phyloP scores from a whole-genome alignment of 2,113 vertebrate genomes.

The Aspidoscelis tigris region DNA sequence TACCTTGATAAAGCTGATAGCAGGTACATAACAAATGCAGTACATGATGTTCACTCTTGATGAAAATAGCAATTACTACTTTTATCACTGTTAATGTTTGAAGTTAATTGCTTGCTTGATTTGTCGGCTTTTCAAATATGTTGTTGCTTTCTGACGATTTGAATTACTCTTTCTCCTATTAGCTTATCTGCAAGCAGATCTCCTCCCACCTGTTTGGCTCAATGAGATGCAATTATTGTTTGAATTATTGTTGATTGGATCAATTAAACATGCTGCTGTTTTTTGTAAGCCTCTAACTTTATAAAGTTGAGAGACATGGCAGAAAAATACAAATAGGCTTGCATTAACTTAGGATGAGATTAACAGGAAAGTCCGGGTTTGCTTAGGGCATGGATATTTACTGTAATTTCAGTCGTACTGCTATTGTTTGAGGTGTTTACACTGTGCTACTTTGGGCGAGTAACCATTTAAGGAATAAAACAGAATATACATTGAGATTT shows the following conservation, averaged over 20 bases:
- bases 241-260: neutral
- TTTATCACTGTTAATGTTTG: neutral
- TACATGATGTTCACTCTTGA: fast-evolving
- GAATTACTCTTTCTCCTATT: slow-evolving; percentile 12
- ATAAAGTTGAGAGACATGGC: neutral
- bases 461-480: neutral
- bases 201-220: neutral
- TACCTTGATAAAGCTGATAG: neutral
- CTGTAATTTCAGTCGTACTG: neutral
- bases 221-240: neutral
- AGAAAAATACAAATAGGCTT: neutral
- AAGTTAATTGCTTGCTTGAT: neutral
- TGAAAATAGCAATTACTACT: neutral
- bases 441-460: neutral
- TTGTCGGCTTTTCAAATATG: slow-evolving; percentile 22
- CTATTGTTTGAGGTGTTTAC: neutral
- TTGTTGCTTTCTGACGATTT: slow-evolving; percentile 7
- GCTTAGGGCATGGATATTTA: neutral
- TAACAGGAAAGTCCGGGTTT: neutral
- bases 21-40: neutral
- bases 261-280: neutral
- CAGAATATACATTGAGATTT: too few relatives aligned
- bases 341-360: neutral
- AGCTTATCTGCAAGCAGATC: slow-evolving; percentile 13
- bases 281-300: slow-evolving; percentile 16